These are phyloP conservation scores for Elysia chlorotica DNA, from an alignment of 1,140 invertebrate genomes.

Conservation along the genomic window DNA sequence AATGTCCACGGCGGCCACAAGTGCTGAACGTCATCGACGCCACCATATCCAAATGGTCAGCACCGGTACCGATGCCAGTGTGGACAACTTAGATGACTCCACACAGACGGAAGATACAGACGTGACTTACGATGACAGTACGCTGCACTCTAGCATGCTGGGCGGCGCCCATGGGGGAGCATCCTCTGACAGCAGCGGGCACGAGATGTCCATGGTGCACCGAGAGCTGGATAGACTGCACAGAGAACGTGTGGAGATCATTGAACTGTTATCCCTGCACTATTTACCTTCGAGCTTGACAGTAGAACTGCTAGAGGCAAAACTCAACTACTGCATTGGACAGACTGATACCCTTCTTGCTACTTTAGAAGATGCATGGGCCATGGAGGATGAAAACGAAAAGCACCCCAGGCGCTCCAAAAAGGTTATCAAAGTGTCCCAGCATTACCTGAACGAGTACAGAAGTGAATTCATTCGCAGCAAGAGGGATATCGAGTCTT, in stretches of 20 bases:
- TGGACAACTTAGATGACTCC: constrained; percentile 40
- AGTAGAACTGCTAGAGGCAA: constrained; percentile 53
- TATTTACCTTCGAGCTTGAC: constrained; percentile 54
- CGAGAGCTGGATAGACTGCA: constrained; percentile 48
- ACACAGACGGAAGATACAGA: constrained; percentile 41
- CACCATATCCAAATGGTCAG: constrained; percentile 25
- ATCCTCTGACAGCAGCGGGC: neutral
- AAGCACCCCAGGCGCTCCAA: constrained; percentile 6
- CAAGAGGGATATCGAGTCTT: constrained; percentile 37
- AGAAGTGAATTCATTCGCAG: constrained; percentile 36
- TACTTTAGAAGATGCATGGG: constrained; percentile 46
- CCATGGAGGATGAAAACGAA: constrained; percentile 30
- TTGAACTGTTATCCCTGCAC: constrained; percentile 49
- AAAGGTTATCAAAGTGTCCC: constrained; percentile 28
- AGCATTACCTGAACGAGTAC: constrained; percentile 38
- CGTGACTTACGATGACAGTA: constrained; percentile 12
- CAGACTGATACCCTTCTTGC: constrained; percentile 55
- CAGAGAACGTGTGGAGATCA: constrained; percentile 49
- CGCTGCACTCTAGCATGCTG: neutral
- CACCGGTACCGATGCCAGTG: constrained; percentile 33
- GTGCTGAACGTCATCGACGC: too few species aligned
- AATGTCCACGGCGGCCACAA: neutral
- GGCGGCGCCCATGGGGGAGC: too few species aligned
- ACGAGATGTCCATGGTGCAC: constrained; percentile 25
- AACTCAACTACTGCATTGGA: constrained; percentile 57